Percentiles rank a stretch among this genome's conserved stretches.
Evolutionary conservation across 2,113 vertebrate genomes (phyloP).

Genomic region (Lanius collurio): DNA sequence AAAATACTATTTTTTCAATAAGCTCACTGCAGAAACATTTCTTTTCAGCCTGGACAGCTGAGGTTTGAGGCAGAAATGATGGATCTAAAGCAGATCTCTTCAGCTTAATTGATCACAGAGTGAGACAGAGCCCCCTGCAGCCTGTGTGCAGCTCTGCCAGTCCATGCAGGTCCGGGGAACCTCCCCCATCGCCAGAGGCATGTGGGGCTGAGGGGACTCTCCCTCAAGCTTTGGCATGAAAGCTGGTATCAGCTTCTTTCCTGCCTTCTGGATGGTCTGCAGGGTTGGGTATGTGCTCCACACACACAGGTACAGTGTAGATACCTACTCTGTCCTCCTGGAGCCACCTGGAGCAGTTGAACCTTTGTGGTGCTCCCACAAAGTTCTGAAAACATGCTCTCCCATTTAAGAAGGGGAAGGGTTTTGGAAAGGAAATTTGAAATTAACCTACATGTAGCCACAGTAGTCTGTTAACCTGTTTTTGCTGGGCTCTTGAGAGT

Average conservation of each 20-base stretch:
- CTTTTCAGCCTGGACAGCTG: neutral
- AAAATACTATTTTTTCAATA: neutral
- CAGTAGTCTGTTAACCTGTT: neutral
- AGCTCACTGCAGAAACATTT: neutral
- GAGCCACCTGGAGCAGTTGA: neutral
- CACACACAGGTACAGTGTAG: neutral
- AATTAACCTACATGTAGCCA: neutral
- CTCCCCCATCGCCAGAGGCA: neutral
- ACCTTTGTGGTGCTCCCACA: neutral
- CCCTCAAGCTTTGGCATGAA: neutral
- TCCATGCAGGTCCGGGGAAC: neutral
- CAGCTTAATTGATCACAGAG: neutral
- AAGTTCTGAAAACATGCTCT: neutral
- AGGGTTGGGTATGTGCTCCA: neutral
- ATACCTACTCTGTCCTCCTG: neutral
- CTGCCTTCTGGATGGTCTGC: neutral
- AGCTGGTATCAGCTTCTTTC: neutral
- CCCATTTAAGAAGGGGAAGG: neutral
- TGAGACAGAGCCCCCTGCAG: neutral
- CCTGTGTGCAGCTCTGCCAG: neutral
- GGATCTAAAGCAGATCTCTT: neutral
- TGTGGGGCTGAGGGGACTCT: accelerated
- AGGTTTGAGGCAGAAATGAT: neutral
- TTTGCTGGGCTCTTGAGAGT: neutral
- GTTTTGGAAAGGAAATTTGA: neutral